Conservation (phyloP, 2,113 vertebrate species). For the Puma concolor region DNA sequence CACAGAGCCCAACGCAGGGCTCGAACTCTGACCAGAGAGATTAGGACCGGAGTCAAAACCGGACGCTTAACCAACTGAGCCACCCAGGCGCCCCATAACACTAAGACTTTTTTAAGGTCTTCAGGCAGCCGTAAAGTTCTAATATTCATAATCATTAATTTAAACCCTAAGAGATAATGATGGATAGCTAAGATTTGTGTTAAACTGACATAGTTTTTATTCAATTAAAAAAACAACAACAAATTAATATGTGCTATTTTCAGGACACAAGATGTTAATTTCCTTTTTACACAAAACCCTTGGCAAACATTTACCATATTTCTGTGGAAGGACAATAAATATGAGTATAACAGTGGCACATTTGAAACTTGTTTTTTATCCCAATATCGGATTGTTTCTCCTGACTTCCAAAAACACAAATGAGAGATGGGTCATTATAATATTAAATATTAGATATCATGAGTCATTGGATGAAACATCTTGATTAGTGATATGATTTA, state of each 20-base stretch:
- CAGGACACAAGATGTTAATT: slow-evolving; percentile 25
- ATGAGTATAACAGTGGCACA: background rate
- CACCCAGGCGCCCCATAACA: background rate
- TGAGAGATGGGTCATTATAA: background rate
- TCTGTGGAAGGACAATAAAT: background rate
- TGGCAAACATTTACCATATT: background rate
- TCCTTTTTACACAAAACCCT: slow-evolving; percentile 42
- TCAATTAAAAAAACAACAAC: background rate
- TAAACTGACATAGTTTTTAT: slow-evolving; percentile 3
- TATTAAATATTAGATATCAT: background rate
- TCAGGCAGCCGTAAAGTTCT: background rate
- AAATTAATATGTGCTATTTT: slow-evolving; percentile 46
- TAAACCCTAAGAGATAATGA: slow-evolving; percentile 30
- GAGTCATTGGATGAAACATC: background rate
- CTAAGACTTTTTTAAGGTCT: background rate
- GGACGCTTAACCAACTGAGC: too few species aligned
- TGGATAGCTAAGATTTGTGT: slow-evolving; percentile 8
- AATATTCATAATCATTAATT: slow-evolving; percentile 56
- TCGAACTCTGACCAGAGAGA: too few species aligned
- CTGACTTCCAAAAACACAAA: background rate
- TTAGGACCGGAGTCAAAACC: accelerated
- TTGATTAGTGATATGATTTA: background rate
- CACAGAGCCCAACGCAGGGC: too few species aligned
- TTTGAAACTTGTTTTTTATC: background rate
- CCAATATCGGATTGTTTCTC: background rate